phyloP scores from a whole-genome alignment of 2,888 invertebrate species.

The Habroteleia sp. region DNA sequence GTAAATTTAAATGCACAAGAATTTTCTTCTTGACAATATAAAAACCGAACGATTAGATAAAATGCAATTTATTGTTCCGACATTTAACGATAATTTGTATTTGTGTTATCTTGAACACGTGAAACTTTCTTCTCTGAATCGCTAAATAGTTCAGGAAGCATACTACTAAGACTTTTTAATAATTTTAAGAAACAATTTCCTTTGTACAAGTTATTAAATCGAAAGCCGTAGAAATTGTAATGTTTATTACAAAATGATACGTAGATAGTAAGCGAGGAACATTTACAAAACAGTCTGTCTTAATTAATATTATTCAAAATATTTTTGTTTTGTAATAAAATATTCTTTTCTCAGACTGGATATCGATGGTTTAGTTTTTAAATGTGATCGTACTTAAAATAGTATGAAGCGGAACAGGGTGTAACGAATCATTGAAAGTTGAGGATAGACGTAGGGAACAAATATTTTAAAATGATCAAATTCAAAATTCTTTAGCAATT shows the following conservation, averaged over 20 bases:
- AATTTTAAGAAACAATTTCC: not conserved
- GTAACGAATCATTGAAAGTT: constrained; percentile 31
- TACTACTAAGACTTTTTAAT: not conserved
- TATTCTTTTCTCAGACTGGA: constrained; percentile 3
- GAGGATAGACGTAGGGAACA: constrained; percentile 14
- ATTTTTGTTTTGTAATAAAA: not conserved
- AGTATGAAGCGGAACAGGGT: constrained; percentile 23
- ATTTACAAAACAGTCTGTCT: not conserved
- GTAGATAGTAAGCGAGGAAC: constrained; percentile 3
- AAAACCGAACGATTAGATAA: too few species aligned
- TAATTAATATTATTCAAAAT: not conserved
- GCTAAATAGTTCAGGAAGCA: not conserved
- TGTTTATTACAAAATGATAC: not conserved
- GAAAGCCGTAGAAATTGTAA: not conserved
- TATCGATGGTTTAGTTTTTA: constrained; percentile 16
- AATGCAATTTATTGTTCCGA: too few species aligned
- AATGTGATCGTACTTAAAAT: constrained; percentile 25
- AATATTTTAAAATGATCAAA: constrained; percentile 14
- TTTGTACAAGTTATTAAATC: too few species aligned
- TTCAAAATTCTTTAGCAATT: constrained; percentile 18
- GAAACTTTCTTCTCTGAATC: constrained; percentile 4
- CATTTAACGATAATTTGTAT: too few species aligned
- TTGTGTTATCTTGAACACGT: too few species aligned
- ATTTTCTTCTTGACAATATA: too few species aligned
- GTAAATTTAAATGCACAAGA: too few species aligned